Evolutionary conservation across 2,113 vertebrate species (phyloP).

Genomic region (Neodontobutis hainanensis): DNA sequence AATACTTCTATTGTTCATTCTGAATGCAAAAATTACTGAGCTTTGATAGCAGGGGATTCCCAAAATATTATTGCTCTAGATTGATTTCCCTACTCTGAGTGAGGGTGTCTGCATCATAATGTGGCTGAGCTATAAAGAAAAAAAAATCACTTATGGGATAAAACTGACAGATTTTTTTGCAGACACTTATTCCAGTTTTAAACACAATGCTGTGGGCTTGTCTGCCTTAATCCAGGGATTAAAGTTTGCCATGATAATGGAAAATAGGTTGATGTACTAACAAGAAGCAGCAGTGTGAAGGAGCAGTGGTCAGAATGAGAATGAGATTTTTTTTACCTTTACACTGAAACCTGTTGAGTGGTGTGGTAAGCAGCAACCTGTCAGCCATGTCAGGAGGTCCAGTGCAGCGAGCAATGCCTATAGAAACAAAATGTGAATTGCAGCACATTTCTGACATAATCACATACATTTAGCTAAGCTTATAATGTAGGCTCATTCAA

Average conservation of each 20-base stretch:
- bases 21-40: not conserved
- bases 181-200: slow-evolving; percentile 9
- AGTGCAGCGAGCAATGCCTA: slow-evolving; percentile 92
- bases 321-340: slow-evolving; percentile 81
- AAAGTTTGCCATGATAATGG: slow-evolving; percentile 7
- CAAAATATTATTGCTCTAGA: not conserved
- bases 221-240: slow-evolving; percentile 27
- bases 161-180: not conserved
- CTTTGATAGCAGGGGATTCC: slow-evolving; percentile 2
- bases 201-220: slow-evolving; percentile 5
- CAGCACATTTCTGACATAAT: too few relatives aligned
- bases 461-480: too few relatives aligned
- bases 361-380: slow-evolving; percentile 93
- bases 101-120: too few relatives aligned
- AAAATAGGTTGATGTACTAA: not conserved
- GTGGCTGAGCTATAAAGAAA: not conserved
- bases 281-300: not conserved
- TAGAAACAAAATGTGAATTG: not conserved
- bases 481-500: not conserved
- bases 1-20: not conserved
- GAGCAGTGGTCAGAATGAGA: not conserved
- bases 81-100: not conserved
- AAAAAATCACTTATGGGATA: not conserved
- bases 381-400: slow-evolving; percentile 93
- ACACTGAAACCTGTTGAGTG: slow-evolving; percentile 93